Percentiles rank a stretch among this genome's conserved stretches.
phyloP scores from a whole-genome alignment of 2,797 vertebrate genomes.

The Oreonectes daqikongensis region DNA sequence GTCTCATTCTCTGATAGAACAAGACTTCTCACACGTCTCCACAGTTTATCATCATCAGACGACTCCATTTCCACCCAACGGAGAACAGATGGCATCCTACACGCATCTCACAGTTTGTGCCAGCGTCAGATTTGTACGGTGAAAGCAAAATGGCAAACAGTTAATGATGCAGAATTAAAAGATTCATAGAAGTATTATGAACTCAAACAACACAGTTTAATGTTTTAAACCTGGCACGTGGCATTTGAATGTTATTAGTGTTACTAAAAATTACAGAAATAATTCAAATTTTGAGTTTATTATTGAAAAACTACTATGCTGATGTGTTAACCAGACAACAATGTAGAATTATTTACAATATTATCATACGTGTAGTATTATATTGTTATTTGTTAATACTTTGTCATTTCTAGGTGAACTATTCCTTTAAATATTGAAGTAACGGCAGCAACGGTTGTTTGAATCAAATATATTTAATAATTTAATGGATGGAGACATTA shows the following conservation, averaged over 20 bases:
- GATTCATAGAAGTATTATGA: too few relatives aligned
- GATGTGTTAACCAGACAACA: too few relatives aligned
- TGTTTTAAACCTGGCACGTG: too few relatives aligned
- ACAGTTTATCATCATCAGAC: slow-evolving; percentile 48
- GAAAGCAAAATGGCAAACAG: neutral
- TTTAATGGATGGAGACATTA: neutral
- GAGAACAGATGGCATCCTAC: slow-evolving; percentile 45
- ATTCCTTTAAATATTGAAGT: neutral
- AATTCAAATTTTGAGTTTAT: too few relatives aligned
- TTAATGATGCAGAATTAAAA: neutral
- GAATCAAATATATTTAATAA: neutral
- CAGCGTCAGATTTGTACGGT: neutral
- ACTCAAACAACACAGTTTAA: too few relatives aligned
- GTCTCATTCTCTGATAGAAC: slow-evolving; percentile 43
- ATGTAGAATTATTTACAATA: too few relatives aligned
- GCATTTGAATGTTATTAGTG: too few relatives aligned
- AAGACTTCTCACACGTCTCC: slow-evolving; percentile 39
- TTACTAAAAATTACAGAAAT: too few relatives aligned
- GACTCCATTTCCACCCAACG: slow-evolving; percentile 36
- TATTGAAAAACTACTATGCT: too few relatives aligned
- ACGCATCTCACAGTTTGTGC: slow-evolving; percentile 10
- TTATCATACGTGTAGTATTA: too few relatives aligned
- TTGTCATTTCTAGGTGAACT: too few relatives aligned
- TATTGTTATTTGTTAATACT: too few relatives aligned
- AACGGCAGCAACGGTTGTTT: neutral